Evolutionary conservation across 2,888 invertebrate species (phyloP), one percentile per base, ranked within the genome.

Genomic region (Lissocephala sabroskyi): DNA sequence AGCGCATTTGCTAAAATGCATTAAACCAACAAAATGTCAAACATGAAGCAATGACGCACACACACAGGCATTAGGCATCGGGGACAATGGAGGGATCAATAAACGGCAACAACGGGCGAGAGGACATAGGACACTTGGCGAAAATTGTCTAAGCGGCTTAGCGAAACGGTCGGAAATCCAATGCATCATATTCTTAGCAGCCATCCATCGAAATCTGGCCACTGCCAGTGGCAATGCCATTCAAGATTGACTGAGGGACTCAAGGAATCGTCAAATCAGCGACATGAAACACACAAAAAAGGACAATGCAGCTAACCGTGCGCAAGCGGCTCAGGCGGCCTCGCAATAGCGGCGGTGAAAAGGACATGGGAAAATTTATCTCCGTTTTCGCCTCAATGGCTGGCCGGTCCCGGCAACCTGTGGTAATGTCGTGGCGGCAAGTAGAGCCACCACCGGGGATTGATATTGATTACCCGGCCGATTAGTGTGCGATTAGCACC

Each of bases 231-330:
- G 36, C 29, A 18, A 18, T 16, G 40, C 17, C 13, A 11, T 19
- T 23, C 35, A n/a, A n/a, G n/a, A n/a, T n/a, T n/a, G n/a, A 13
- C 13, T 35, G 35, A 40, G 23, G 26, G 29, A 47, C 49, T 52
- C 33, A 55, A 52, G 45, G 33, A 66, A 58, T 51, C 65, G 52
- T 16, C 41, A 41, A 14, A 29, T 16, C 18, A 41, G 30, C n/a
- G n/a, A 30, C 35, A 44, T 10, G 26, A 10, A 39, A 18, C 29
- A 16, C 13, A 45, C 18, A 41, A 41, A 74, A 76, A 66, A 67
- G 66, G 62, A 79, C 80, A 79, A 79, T 74, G 61, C 65, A 62
- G 59, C 68, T 76, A 82, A 77, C 75, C 79, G 78, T 82, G 82
- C 79, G 80, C 79, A 79, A 78, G 65, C 63, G 62, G 76, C 78